phyloP scores from a whole-genome alignment of 23 tunicate genomes.

The Diplosoma virens region DNA sequence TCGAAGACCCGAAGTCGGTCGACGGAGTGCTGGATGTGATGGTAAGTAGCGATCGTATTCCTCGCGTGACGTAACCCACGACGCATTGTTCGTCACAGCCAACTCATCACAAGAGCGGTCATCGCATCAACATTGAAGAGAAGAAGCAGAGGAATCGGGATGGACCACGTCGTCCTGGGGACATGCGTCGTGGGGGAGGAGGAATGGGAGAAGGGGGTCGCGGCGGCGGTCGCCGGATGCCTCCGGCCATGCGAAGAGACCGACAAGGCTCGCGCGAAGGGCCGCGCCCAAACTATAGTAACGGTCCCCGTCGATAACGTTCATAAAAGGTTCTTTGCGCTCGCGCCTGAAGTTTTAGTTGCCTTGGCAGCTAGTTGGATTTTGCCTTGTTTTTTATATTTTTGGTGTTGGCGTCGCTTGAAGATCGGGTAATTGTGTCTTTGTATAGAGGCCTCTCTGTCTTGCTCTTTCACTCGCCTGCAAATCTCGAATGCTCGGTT shows the following conservation, averaged over 20 bases:
- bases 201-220: conserved; percentile 32
- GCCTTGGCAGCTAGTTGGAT: no score
- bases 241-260: conserved; percentile 38
- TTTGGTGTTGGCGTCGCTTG: no score
- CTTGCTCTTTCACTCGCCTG: no score
- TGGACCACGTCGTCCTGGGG: conserved; percentile 48
- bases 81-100: no score
- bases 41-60: no score
- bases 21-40: conserved; percentile 57
- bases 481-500: no score
- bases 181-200: conserved; percentile 28
- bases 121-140: conserved; percentile 95
- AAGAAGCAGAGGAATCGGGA: conserved; percentile 67
- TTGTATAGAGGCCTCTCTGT: no score
- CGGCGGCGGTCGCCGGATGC: conserved; percentile 30
- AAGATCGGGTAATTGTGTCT: no score
- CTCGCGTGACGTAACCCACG: no score
- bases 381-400: no score
- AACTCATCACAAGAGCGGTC: conserved; percentile 58
- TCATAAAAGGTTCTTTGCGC: no score
- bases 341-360: no score
- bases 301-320: conserved; percentile 44
- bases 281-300: conserved; percentile 25
- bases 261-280: conserved; percentile 49
- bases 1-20: conserved; percentile 73